Conservation (phyloP, 2,113 vertebrate species). For the Bos javanicus region DNA sequence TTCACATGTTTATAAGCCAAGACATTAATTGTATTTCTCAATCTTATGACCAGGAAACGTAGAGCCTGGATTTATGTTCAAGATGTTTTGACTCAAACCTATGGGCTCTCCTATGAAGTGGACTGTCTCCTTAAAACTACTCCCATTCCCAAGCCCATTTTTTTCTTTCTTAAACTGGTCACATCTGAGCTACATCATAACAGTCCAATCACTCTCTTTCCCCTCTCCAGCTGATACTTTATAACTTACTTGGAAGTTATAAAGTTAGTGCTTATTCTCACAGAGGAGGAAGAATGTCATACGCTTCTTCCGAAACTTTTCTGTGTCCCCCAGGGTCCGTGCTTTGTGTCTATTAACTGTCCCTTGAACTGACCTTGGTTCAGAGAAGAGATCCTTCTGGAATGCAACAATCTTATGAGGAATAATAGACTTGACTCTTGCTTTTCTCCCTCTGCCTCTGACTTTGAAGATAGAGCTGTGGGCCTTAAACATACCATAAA, state of each 20-base stretch:
- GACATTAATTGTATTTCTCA: background rate
- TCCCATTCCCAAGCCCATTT: background rate
- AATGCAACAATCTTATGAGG: background rate
- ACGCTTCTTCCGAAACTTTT: background rate
- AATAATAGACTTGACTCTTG: background rate
- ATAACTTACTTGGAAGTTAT: background rate
- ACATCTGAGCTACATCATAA: background rate
- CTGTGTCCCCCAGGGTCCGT: background rate
- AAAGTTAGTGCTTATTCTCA: background rate
- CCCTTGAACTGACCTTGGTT: background rate
- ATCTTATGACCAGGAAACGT: background rate
- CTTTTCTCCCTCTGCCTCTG: background rate
- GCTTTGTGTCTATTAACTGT: background rate
- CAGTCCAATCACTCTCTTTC: background rate
- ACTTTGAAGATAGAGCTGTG: background rate
- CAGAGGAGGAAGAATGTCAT: background rate
- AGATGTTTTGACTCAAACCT: background rate
- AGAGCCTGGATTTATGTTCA: background rate
- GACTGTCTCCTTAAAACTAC: background rate
- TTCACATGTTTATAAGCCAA: background rate
- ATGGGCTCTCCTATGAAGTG: background rate
- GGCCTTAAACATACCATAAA: background rate
- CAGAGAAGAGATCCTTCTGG: background rate
- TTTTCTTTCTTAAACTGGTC: background rate
- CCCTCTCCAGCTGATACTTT: background rate